These are phyloP conservation scores for Coptotermes formosanus DNA, from an alignment of 1,140 invertebrate genomes.

Conservation along the genomic window DNA sequence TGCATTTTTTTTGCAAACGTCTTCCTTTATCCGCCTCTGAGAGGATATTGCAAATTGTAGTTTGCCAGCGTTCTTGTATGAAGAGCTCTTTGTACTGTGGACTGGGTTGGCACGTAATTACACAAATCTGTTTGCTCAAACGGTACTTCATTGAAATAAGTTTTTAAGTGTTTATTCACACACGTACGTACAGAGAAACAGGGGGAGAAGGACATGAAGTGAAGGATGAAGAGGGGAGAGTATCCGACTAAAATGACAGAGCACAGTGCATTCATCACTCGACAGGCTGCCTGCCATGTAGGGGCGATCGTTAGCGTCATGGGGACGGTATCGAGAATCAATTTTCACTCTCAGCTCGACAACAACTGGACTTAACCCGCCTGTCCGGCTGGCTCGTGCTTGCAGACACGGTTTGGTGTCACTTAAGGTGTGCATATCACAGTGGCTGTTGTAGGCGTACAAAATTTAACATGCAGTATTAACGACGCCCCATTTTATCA, in stretches of 20 bases:
- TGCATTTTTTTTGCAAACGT: neutral
- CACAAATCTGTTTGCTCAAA: conserved; percentile 19
- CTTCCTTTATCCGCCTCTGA: neutral
- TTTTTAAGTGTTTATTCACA: conserved; percentile 17
- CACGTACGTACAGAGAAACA: neutral
- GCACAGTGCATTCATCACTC: neutral
- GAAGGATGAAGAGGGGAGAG: too few relatives aligned
- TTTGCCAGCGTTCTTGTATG: neutral
- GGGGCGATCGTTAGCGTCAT: neutral
- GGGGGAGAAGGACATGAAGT: neutral
- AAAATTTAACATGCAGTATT: too few relatives aligned
- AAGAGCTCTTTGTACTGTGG: neutral
- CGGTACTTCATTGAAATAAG: neutral
- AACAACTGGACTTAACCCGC: neutral
- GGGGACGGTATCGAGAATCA: conserved; percentile 7
- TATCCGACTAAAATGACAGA: neutral
- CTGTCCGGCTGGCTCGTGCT: too few relatives aligned
- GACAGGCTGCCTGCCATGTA: neutral
- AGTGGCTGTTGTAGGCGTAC: too few relatives aligned
- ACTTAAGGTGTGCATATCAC: too few relatives aligned
- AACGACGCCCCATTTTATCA: too few relatives aligned
- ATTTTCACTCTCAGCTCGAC: neutral
- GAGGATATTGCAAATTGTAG: neutral
- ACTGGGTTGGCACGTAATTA: neutral
- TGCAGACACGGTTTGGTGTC: too few relatives aligned